These are phyloP conservation scores for Paralvinella palmiformis DNA, from an alignment of 1,140 invertebrate genomes.

Conservation along the genomic window DNA sequence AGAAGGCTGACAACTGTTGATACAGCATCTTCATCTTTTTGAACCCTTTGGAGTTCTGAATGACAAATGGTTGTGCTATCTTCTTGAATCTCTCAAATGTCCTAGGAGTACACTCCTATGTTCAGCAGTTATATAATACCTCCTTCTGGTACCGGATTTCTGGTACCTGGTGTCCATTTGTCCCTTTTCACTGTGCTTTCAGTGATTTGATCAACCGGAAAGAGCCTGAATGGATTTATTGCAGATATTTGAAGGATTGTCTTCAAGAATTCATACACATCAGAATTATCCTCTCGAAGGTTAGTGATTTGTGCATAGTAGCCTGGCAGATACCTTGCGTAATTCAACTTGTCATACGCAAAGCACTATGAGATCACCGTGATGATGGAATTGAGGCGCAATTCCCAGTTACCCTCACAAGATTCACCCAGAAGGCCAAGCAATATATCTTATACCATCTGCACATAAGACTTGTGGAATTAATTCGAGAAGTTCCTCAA, in stretches of 20 bases:
- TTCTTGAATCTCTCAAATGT: too few relatives aligned
- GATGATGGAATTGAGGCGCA: background rate
- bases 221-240: background rate
- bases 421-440: background rate
- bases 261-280: background rate
- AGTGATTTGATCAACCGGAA: conserved; percentile 5
- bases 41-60: too few relatives aligned
- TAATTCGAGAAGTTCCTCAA: background rate
- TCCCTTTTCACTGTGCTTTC: conserved; percentile 3
- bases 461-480: background rate
- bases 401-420: background rate
- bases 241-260: background rate
- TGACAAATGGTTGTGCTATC: too few relatives aligned
- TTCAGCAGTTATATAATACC: too few relatives aligned
- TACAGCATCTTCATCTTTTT: too few relatives aligned
- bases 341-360: conserved; percentile 6
- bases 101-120: too few relatives aligned
- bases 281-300: background rate
- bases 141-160: too few relatives aligned
- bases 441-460: background rate
- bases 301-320: conserved; percentile 8
- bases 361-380: background rate
- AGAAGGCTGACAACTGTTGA: too few relatives aligned
- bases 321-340: conserved; percentile 2
- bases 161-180: background rate